These are phyloP conservation scores for Drosophila picticornis DNA, from an alignment of 2,888 invertebrate genomes.

Conservation along the genomic window DNA sequence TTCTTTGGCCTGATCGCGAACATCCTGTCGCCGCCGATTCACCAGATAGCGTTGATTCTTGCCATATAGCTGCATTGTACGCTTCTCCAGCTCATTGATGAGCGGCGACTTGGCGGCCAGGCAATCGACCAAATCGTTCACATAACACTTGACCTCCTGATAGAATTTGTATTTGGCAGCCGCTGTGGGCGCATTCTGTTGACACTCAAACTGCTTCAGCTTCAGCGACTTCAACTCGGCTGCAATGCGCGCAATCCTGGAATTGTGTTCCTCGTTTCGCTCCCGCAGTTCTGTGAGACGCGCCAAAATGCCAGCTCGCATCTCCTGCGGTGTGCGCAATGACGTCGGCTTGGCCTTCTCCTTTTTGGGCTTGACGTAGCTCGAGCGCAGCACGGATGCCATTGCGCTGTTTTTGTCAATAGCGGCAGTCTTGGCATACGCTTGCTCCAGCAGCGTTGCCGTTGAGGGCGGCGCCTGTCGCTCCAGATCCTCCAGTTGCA, in stretches of 20 bases:
- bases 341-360: constrained; percentile 79
- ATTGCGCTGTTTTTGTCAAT: constrained; percentile 69
- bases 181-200: constrained; percentile 86
- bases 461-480: constrained; percentile 78
- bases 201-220: constrained; percentile 86
- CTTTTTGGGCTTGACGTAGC: constrained; percentile 63
- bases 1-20: constrained; percentile 97
- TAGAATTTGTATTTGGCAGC: constrained; percentile 96
- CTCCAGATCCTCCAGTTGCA: constrained; percentile 45
- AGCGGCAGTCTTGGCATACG: constrained; percentile 82
- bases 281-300: constrained; percentile 87
- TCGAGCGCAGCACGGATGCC: constrained; percentile 47
- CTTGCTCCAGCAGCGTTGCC: constrained; percentile 83
- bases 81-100: constrained; percentile 92
- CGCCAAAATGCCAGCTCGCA: constrained; percentile 74
- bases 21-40: constrained; percentile 94
- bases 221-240: constrained; percentile 84
- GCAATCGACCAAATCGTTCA: constrained; percentile 98
- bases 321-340: constrained; percentile 82
- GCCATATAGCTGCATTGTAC: constrained; percentile 90
- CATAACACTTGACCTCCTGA: constrained; percentile 97
- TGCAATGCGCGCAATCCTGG: constrained; percentile 85
- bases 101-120: constrained; percentile 95
- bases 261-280: constrained; percentile 85
- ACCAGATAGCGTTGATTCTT: constrained; percentile 91